Percentiles rank a stretch among this genome's conserved stretches.
phyloP scores from a whole-genome alignment of 1,140 invertebrate genomes.

The Papilio polytes region DNA sequence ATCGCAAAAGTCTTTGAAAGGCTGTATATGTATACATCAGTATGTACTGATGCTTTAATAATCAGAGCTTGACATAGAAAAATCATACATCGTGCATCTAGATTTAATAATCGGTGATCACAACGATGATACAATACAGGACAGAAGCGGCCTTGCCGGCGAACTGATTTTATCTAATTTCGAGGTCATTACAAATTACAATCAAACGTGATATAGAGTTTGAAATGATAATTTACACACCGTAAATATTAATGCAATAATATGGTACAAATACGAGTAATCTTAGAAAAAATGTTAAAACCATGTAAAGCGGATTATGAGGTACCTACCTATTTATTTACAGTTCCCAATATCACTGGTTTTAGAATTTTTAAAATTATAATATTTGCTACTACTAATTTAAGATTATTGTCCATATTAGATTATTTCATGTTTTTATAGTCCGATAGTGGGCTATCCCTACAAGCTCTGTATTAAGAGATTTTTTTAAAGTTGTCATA shows the following conservation, averaged over 20 bases:
- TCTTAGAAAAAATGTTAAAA: not conserved
- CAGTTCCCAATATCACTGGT: too few relatives aligned
- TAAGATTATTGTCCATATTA: too few relatives aligned
- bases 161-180: constrained; percentile 19
- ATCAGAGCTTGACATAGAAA: not conserved
- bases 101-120: constrained; percentile 8
- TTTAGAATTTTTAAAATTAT: too few relatives aligned
- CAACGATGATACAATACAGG: not conserved
- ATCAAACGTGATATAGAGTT: not conserved
- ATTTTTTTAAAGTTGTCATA: too few relatives aligned
- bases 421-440: too few relatives aligned
- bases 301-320: too few relatives aligned
- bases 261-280: not conserved
- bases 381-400: too few relatives aligned
- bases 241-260: too few relatives aligned
- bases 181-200: constrained; percentile 18
- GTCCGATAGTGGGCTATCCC: too few relatives aligned
- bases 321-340: too few relatives aligned
- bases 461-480: too few relatives aligned
- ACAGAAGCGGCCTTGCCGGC: not conserved
- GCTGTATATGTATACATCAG: too few relatives aligned
- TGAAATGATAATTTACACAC: not conserved
- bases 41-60: not conserved
- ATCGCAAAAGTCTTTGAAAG: not conserved
- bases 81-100: not conserved